These are phyloP conservation scores for Rousettus madagascariensis DNA, from an alignment of 2,797 vertebrate species.

Conservation along the genomic window DNA sequence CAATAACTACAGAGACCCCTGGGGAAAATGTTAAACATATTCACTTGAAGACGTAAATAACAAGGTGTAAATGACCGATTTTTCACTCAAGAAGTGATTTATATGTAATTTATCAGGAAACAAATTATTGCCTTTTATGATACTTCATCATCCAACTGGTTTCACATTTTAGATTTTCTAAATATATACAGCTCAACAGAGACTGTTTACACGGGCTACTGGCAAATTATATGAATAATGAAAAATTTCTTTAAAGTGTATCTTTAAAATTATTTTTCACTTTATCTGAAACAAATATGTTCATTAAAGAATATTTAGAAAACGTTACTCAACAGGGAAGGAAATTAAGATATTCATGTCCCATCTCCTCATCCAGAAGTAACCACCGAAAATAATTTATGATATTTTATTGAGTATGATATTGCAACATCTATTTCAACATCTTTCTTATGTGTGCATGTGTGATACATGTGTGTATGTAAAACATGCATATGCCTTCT, in stretches of 20 bases:
- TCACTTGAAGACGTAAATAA: conserved; percentile 56
- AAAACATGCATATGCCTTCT: not conserved
- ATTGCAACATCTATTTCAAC: not conserved
- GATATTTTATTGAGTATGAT: not conserved
- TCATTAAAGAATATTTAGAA: conserved; percentile 12
- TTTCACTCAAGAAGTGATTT: conserved; percentile 54
- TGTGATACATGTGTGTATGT: not conserved
- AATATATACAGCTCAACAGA: not conserved
- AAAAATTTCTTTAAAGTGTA: not conserved
- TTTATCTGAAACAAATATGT: not conserved
- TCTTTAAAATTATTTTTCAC: not conserved
- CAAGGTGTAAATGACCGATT: conserved; percentile 26
- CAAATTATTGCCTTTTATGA: conserved; percentile 3
- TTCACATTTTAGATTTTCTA: conserved; percentile 34
- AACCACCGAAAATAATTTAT: not conserved
- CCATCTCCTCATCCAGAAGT: not conserved
- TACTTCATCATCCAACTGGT: not conserved
- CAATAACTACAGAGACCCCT: conserved; percentile 29
- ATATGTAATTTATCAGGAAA: conserved; percentile 6
- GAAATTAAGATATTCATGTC: not conserved
- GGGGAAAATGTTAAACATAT: conserved; percentile 49
- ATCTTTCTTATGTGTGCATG: not conserved
- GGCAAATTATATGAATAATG: not conserved
- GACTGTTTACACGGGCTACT: not conserved
- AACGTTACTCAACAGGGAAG: not conserved